A percentile compares a stretch with the other conserved stretches of the same genome.
Conservation (phyloP, 1,140 invertebrate genomes). For the Tetramorium parvispinum region DNA sequence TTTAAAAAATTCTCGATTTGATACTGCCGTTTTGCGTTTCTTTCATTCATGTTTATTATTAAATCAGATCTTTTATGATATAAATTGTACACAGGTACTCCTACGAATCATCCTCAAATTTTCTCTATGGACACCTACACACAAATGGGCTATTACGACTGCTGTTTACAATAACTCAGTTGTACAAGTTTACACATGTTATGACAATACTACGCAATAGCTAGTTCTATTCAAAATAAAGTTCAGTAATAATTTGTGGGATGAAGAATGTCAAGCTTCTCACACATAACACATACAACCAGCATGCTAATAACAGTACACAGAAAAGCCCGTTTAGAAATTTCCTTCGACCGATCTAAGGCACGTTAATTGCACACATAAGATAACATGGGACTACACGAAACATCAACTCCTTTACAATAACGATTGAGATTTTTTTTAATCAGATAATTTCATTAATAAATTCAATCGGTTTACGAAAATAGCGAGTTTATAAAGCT, state of each 20-base stretch:
- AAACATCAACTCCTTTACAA: background rate
- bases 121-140: constrained; percentile 4
- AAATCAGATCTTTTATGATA: background rate
- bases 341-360: background rate
- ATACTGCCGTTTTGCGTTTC: background rate
- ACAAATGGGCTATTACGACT: constrained; percentile 47
- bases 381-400: background rate
- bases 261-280: constrained; percentile 11
- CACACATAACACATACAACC: constrained; percentile 4
- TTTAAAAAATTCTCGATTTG: background rate
- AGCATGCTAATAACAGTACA: constrained; percentile 48
- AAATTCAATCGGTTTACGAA: background rate
- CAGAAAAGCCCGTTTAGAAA: background rate
- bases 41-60: background rate
- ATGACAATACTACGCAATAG: background rate
- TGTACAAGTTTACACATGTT: background rate
- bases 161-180: constrained; percentile 2
- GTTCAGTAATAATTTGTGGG: background rate
- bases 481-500: background rate
- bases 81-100: background rate
- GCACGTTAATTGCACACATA: background rate
- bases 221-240: background rate
- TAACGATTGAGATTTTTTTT: background rate
- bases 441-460: background rate
- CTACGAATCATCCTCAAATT: constrained; percentile 24